Evolutionary conservation across 1,140 invertebrate genomes (phyloP), one percentile per base, ranked within the genome.

Genomic region (Drosophila elegans): DNA sequence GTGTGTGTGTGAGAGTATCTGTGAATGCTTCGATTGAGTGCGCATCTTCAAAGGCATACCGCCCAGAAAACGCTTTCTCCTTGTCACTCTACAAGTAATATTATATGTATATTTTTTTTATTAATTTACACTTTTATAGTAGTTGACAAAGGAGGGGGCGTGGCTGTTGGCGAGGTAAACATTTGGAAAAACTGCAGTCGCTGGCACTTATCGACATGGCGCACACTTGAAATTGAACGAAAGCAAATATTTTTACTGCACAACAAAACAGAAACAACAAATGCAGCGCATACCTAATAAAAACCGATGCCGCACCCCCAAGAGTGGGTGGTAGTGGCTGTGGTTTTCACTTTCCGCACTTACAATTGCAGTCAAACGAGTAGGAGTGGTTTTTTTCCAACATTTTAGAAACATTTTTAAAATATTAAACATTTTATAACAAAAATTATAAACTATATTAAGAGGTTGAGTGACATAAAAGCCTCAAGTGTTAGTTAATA

Each of bases 191-290:
- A 74, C 68, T 62, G 49, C 49, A 61, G 32, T 62, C 55, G 49
- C 49, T 66, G 63, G 60, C 77, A 85, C 78, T 74, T 81, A 86
- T 78, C 74, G 78, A 86, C 66, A 67, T 46, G 45, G 44, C 72
- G 41, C 61, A 81, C 56, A 52, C 82, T 86, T 64, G 61, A 86
- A 75, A 81, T 74, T 81, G 69, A 81, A 67, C 62, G 82, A 78
- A 78, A 68, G 78, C 66, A 81, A 86, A 86, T 86, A 86, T 86
- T 86, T 74, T 75, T 54, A 66, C 46, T 60, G 61, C 52, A 32
- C 49, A 56, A 38, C 57, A 45, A 63, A 56, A 52, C 66, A 68
- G 57, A 53, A 74, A 48, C 62, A 32, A 34, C 36, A 51, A 34
- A 16, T 36, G 44, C 42, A 13, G 9, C 13, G 42, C 67, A 54